Evolutionary conservation across 2,888 invertebrate species (phyloP), one percentile per base, ranked within the genome.

Genomic region (Clostera curtula): DNA sequence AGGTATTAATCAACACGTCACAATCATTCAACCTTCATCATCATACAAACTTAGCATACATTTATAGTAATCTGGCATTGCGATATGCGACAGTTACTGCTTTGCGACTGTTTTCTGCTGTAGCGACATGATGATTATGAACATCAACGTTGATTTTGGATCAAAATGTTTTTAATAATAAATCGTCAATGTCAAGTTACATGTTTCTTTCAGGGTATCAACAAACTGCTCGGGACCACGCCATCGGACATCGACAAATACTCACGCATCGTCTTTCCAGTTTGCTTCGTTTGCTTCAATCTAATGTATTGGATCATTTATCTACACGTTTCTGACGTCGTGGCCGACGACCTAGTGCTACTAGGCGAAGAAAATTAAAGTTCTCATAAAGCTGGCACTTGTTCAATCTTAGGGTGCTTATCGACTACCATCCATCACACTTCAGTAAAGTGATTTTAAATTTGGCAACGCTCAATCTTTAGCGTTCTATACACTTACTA

Each of bases 211-310:
- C 79, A 88, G 88, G 93, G 94, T 71, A 92, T 95, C 85, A 95
- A 93, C 88, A 95, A 94, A 79, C 87, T 95, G 50, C 89, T 92
- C 72, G 95, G 94, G 65, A 93, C 95, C 56, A 95, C 96, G 54
- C 97, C 97, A 29, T 97, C 97, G 73, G 97, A 97, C 85, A 98
- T 98, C 84, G 98, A 99, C 89, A 98, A 98, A 86, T 98, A 98
- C 75, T 97, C 98, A 35, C 91, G 99, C 68, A 96, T 98, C 82
- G 92, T 97, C 66, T 99, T 99, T 77, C 98, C 98, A 27, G 95
- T 97, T 57, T 95, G 97, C 86, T 98, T 98, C 87, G 93, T 98
- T 50, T 94, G 97, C 85, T 98, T 98, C 89, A 98, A 98, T 83
- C 89, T 96, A 51, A 96, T 96, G 95, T 96, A 96, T 85, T 96